phyloP scores from a whole-genome alignment of 2,888 invertebrate species.

The Ceraclea dissimilis region DNA sequence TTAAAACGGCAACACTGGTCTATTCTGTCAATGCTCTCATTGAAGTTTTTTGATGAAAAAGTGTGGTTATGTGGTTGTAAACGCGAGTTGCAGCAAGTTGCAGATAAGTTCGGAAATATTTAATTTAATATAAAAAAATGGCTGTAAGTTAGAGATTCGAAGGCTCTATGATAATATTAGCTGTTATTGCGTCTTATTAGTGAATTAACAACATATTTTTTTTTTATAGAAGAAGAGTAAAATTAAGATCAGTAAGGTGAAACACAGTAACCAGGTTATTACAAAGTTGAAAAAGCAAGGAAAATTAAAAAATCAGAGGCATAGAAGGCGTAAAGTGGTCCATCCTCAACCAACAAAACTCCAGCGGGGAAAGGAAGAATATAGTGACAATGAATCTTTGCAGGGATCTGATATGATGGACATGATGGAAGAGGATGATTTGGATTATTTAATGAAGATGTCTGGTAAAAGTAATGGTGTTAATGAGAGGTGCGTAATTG shows the following conservation, averaged over 20 bases:
- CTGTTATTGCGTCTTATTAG: too few relatives aligned
- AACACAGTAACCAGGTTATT: constrained; percentile 50
- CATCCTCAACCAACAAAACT: constrained; percentile 30
- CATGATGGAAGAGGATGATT: constrained; percentile 52
- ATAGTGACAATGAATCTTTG: constrained; percentile 40
- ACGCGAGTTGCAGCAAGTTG: too few relatives aligned
- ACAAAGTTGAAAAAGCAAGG: constrained; percentile 52
- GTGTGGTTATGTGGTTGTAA: too few relatives aligned
- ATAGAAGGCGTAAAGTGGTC: constrained; percentile 33
- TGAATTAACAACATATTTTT: too few relatives aligned
- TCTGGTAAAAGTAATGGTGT: constrained; percentile 29
- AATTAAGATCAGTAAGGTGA: constrained; percentile 47
- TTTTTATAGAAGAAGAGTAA: constrained; percentile 44
- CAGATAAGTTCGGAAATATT: too few relatives aligned
- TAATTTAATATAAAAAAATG: too few relatives aligned
- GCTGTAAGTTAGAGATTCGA: neutral
- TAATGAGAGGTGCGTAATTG: neutral
- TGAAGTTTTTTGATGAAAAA: too few relatives aligned
- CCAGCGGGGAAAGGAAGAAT: constrained; percentile 30
- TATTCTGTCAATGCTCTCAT: too few relatives aligned
- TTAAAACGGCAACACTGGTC: too few relatives aligned
- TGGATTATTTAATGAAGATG: constrained; percentile 42
- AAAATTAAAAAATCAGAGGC: constrained; percentile 43
- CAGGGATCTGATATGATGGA: constrained; percentile 50
- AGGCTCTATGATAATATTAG: neutral